Conservation (phyloP, 2,113 vertebrate genomes). For the Falco punctatus region DNA sequence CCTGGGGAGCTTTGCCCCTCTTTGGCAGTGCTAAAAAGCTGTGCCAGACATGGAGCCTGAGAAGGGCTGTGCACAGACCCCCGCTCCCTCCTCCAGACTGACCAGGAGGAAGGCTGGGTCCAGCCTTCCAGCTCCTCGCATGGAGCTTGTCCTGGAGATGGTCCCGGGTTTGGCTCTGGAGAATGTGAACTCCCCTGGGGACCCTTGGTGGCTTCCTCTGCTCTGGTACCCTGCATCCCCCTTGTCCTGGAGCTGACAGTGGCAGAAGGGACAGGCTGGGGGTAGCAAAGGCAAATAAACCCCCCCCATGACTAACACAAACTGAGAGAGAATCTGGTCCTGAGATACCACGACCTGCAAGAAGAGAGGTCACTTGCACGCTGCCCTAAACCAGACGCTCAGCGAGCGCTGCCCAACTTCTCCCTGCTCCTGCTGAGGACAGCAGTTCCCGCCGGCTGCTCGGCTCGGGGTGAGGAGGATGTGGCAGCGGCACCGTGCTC, state of each 20-base stretch:
- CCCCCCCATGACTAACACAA: fast-evolving
- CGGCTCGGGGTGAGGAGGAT: neutral
- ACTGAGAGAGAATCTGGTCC: fast-evolving
- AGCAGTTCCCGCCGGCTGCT: neutral
- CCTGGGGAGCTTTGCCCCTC: neutral
- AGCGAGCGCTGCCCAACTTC: neutral
- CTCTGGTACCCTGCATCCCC: too few species aligned
- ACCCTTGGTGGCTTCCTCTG: neutral
- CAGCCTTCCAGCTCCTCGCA: neutral
- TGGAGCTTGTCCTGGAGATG: fast-evolving
- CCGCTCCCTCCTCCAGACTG: fast-evolving
- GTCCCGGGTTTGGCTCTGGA: neutral
- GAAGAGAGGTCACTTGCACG: neutral
- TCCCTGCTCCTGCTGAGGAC: neutral
- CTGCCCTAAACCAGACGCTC: neutral
- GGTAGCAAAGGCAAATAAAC: neutral
- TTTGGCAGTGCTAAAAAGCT: fast-evolving
- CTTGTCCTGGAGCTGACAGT: too few species aligned
- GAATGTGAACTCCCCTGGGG: neutral
- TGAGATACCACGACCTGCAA: fast-evolving
- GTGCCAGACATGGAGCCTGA: fast-evolving
- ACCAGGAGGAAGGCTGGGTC: too few species aligned
- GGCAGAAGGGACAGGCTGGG: too few species aligned
- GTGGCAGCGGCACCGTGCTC: neutral
- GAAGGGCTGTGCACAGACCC: neutral